phyloP scores from a whole-genome alignment of 2,797 vertebrate genomes.

The Chiloscyllium punctatum region DNA sequence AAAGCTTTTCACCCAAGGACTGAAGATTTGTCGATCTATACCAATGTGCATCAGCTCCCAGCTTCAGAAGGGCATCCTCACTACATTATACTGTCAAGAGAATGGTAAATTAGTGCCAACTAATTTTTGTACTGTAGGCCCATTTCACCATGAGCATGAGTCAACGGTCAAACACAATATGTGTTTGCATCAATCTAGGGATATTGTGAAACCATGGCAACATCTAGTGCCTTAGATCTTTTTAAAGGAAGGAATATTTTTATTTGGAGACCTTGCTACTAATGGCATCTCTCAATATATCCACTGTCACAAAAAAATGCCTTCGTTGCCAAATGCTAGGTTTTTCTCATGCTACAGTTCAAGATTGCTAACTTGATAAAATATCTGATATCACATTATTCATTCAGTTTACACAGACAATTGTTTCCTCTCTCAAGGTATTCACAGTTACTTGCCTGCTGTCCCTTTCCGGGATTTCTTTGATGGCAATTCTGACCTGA shows the following conservation, averaged over 20 bases:
- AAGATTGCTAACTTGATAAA: background rate
- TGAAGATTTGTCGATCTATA: background rate
- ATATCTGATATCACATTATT: background rate
- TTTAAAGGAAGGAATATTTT: background rate
- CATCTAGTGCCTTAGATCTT: background rate
- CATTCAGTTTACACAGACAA: background rate
- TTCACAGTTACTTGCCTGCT: constrained; percentile 70
- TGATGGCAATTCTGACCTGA: constrained; percentile 96
- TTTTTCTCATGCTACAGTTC: background rate
- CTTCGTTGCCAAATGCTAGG: background rate
- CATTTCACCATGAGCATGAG: background rate
- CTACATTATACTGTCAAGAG: background rate
- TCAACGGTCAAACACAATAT: background rate
- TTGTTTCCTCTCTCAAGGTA: constrained; percentile 28
- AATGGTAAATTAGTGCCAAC: background rate
- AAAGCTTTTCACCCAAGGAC: background rate
- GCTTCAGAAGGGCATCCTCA: background rate
- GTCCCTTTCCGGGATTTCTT: constrained; percentile 95
- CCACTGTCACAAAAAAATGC: background rate
- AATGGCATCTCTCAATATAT: background rate
- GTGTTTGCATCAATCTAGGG: background rate
- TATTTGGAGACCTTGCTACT: background rate
- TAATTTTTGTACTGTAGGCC: background rate
- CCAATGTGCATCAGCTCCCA: background rate
- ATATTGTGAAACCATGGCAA: background rate